These are phyloP conservation scores for Carterocephalus palaemon DNA, from an alignment of 2,888 invertebrate genomes.

Conservation along the genomic window DNA sequence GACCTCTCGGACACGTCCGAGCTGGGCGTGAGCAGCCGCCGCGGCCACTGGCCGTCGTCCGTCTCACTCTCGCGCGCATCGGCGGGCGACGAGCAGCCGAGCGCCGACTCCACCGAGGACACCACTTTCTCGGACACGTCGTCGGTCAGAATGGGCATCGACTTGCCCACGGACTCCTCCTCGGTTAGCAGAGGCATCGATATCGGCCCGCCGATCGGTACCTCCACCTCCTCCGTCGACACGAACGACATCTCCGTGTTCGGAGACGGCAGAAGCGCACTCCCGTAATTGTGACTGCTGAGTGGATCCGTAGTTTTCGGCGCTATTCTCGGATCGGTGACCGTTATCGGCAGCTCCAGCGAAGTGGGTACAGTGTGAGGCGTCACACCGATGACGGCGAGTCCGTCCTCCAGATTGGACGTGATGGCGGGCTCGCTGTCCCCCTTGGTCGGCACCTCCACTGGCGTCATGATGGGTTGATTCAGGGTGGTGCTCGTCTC, in stretches of 20 bases:
- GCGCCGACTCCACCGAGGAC: constrained; percentile 50
- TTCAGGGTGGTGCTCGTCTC: constrained; percentile 87
- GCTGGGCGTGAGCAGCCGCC: constrained; percentile 56
- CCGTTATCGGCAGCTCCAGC: constrained; percentile 86
- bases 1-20: constrained; percentile 64
- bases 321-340: constrained; percentile 86
- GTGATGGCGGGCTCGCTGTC: constrained; percentile 51
- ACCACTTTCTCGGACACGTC: constrained; percentile 50
- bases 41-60: constrained; percentile 54
- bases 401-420: constrained; percentile 73
- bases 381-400: constrained; percentile 80
- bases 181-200: constrained; percentile 81
- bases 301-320: constrained; percentile 71
- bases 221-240: constrained; percentile 52
- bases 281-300: constrained; percentile 47
- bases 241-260: constrained; percentile 60
- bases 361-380: constrained; percentile 81
- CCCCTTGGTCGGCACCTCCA: constrained; percentile 83
- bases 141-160: constrained; percentile 70
- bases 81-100: constrained; percentile 49
- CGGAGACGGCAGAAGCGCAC: constrained; percentile 48
- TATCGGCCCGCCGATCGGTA: constrained; percentile 55
- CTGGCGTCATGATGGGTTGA: constrained; percentile 90
- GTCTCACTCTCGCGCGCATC: constrained; percentile 52
- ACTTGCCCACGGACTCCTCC: constrained; percentile 54